phyloP scores from a whole-genome alignment of 2,888 invertebrate species.

The Folsomia manolachei region DNA sequence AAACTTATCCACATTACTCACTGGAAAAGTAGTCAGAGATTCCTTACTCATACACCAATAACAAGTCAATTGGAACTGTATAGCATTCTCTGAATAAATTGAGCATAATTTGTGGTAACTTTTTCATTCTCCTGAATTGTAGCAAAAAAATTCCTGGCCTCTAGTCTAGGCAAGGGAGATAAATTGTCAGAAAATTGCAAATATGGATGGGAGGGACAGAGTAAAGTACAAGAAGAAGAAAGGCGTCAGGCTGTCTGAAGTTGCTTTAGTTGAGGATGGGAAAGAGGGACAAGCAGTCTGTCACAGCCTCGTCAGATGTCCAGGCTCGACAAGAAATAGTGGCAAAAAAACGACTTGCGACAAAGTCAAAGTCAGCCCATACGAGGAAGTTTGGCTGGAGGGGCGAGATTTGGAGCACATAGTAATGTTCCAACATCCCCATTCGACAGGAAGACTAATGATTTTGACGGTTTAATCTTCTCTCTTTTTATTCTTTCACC shows the following conservation, averaged over 20 bases:
- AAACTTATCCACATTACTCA: background rate
- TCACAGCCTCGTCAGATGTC: background rate
- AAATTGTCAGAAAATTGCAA: background rate
- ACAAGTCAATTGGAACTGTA: background rate
- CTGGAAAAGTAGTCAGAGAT: too few relatives aligned
- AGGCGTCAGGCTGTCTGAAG: background rate
- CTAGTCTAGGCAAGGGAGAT: too few relatives aligned
- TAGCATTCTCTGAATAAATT: background rate
- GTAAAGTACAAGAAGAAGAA: too few relatives aligned
- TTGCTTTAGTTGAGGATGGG: background rate
- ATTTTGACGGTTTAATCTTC: slow-evolving; percentile 48
- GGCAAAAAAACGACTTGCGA: background rate
- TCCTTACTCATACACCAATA: too few relatives aligned
- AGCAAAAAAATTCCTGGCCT: too few relatives aligned
- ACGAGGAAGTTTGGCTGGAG: too few relatives aligned
- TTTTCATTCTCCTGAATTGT: too few relatives aligned
- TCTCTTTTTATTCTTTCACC: background rate
- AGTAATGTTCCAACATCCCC: background rate
- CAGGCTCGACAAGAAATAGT: background rate
- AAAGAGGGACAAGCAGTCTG: background rate
- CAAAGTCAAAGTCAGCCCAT: slow-evolving; percentile 22
- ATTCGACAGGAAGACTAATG: slow-evolving; percentile 49
- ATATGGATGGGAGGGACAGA: too few relatives aligned
- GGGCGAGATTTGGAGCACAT: background rate
- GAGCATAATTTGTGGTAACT: background rate